Evolutionary conservation across 2,888 invertebrate genomes (phyloP).

Genomic region (Galerucella pusilla): DNA sequence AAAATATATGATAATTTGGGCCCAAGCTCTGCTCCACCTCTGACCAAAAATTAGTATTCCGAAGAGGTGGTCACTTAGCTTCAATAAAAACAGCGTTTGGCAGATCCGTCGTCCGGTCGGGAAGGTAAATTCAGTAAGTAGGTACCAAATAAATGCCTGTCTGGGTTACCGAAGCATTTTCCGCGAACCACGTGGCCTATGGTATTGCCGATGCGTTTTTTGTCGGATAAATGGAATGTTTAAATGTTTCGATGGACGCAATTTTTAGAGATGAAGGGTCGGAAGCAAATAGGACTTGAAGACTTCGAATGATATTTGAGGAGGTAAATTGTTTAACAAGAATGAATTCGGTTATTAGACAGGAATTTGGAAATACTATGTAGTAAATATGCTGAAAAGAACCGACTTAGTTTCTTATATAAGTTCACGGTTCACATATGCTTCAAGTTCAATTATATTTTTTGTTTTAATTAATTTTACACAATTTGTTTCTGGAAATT

Average conservation of each 20-base stretch:
- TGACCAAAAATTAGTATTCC: slow-evolving; percentile 55
- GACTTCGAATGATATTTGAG: not conserved
- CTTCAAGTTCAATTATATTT: no score
- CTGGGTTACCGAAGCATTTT: slow-evolving; percentile 55
- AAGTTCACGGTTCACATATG: no score
- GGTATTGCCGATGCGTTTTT: slow-evolving; percentile 51
- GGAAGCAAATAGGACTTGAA: not conserved
- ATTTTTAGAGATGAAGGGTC: slow-evolving; percentile 9
- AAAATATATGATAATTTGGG: not conserved
- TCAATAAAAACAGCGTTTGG: slow-evolving; percentile 47
- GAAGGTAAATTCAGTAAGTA: slow-evolving; percentile 38
- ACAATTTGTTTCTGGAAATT: no score
- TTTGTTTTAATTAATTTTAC: no score
- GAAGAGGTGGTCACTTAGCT: slow-evolving; percentile 51
- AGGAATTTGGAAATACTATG: not conserved
- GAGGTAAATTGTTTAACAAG: not conserved
- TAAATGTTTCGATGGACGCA: slow-evolving; percentile 35
- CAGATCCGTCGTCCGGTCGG: slow-evolving; percentile 34
- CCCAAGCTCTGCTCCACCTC: not conserved
- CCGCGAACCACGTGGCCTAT: slow-evolving; percentile 57
- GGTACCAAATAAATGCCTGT: slow-evolving; percentile 53
- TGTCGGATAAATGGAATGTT: slow-evolving; percentile 46
- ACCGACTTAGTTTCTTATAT: no score
- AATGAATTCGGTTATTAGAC: not conserved
- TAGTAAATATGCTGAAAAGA: no score